Percentiles rank a stretch among this genome's conserved stretches.
Conservation (phyloP, 2,888 invertebrate species). For the Caenorhabditis panamensis region DNA sequence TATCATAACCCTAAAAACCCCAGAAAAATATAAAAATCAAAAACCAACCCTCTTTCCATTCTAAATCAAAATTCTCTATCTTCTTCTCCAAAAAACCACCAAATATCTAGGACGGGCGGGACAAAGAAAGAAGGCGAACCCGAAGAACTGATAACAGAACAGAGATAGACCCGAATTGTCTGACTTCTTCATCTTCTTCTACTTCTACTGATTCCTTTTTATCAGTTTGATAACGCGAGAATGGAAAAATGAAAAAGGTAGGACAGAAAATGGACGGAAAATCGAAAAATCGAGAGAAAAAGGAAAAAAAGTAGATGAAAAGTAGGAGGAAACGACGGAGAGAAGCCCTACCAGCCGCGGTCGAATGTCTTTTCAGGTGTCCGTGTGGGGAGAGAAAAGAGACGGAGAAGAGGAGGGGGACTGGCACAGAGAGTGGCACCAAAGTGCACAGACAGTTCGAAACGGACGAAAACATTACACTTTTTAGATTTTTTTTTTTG, state of each 20-base stretch:
- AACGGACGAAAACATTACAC: not conserved
- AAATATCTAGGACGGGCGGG: slow-evolving; percentile 1
- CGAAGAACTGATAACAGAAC: too few relatives aligned
- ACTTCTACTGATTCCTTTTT: too few relatives aligned
- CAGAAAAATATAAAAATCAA: not conserved
- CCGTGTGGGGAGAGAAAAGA: not conserved
- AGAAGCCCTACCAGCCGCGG: too few relatives aligned
- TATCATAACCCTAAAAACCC: too few relatives aligned
- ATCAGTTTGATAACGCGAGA: too few relatives aligned
- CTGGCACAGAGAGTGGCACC: not conserved
- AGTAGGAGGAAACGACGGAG: not conserved
- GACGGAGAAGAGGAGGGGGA: not conserved
- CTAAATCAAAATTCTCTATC: too few relatives aligned
- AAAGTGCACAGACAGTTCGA: not conserved
- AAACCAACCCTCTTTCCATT: not conserved
- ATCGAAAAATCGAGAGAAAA: not conserved
- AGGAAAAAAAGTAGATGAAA: not conserved
- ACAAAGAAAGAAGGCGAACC: not conserved
- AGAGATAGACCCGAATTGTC: too few relatives aligned
- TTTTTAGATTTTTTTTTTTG: too few relatives aligned
- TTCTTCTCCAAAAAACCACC: too few relatives aligned
- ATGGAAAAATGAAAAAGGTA: too few relatives aligned
- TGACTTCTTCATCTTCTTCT: too few relatives aligned
- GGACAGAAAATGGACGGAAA: too few relatives aligned
- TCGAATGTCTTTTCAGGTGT: not conserved